Conservation (phyloP, 2,797 vertebrate genomes). For the Coregonus ussuriensis region DNA sequence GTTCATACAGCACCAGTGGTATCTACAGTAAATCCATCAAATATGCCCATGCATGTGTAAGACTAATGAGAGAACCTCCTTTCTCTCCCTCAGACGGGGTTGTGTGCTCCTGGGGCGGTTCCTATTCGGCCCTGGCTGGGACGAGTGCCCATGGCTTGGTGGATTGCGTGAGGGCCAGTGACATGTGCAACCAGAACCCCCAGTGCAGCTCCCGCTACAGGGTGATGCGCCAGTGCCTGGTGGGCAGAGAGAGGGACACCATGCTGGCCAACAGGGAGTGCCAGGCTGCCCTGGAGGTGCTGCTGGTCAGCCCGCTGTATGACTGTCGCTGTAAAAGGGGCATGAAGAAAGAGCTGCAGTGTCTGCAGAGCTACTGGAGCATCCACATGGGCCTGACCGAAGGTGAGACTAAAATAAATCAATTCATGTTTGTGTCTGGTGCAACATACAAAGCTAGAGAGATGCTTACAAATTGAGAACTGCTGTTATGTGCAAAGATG, state of each 20-base stretch:
- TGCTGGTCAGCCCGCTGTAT: constrained; percentile 87
- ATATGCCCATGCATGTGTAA: neutral
- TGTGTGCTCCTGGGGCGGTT: constrained; percentile 75
- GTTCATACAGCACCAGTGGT: no score
- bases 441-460: no score
- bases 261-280: constrained; percentile 95
- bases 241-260: constrained; percentile 91
- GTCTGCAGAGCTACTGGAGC: constrained; percentile 97
- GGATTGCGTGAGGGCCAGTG: constrained; percentile 93
- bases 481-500: no score
- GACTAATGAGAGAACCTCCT: neutral
- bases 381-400: constrained; percentile 91
- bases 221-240: constrained; percentile 95
- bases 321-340: constrained; percentile 92
- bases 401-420: constrained; percentile 46
- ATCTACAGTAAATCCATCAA: no score
- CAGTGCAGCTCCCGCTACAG: constrained; percentile 93
- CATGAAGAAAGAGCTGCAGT: constrained; percentile 97
- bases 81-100: constrained; percentile 73
- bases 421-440: no score
- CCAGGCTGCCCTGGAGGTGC: constrained; percentile 90
- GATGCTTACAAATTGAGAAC: no score
- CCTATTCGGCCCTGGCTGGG: constrained; percentile 61
- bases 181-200: constrained; percentile 88
- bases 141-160: constrained; percentile 78